phyloP scores from a whole-genome alignment of 2,113 vertebrate species.

The Mormoops blainvillei region DNA sequence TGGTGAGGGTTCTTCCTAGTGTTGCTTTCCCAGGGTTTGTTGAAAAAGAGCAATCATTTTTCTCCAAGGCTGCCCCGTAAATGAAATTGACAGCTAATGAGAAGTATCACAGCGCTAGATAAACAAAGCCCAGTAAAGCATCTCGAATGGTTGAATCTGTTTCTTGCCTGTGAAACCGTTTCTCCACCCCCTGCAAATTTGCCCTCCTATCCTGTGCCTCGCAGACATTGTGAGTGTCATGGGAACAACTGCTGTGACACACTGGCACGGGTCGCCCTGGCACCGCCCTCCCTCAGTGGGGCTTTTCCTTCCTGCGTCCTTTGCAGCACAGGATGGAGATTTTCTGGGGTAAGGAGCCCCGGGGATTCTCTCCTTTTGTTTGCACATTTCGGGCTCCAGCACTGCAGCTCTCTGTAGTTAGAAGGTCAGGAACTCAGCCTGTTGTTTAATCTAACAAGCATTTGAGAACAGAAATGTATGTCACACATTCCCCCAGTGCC shows the following conservation, averaged over 20 bases:
- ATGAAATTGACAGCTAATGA: conserved; percentile 65
- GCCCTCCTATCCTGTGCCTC: neutral
- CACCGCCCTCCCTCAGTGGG: conserved; percentile 49
- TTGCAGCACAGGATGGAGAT: conserved; percentile 50
- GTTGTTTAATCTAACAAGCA: neutral
- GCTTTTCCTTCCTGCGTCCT: conserved; percentile 66
- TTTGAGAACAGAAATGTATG: neutral
- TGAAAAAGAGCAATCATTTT: conserved; percentile 58
- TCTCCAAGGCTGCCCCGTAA: conserved; percentile 39
- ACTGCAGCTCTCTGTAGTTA: neutral
- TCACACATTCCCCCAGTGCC: neutral
- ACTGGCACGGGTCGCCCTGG: conserved; percentile 57
- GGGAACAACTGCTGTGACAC: neutral
- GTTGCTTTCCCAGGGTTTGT: conserved; percentile 67
- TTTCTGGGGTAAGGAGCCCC: conserved; percentile 44
- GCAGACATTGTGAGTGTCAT: neutral
- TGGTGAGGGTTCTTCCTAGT: conserved; percentile 66
- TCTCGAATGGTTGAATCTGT: conserved; percentile 56
- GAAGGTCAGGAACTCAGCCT: neutral
- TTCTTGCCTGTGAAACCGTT: conserved; percentile 41
- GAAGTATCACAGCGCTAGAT: conserved; percentile 62
- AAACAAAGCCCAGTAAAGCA: conserved; percentile 53
- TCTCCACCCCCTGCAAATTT: neutral
- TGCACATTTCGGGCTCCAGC: neutral
- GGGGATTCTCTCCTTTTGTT: conserved; percentile 54